phyloP scores from a whole-genome alignment of 2,797 vertebrate genomes.

The Tapirus indicus region DNA sequence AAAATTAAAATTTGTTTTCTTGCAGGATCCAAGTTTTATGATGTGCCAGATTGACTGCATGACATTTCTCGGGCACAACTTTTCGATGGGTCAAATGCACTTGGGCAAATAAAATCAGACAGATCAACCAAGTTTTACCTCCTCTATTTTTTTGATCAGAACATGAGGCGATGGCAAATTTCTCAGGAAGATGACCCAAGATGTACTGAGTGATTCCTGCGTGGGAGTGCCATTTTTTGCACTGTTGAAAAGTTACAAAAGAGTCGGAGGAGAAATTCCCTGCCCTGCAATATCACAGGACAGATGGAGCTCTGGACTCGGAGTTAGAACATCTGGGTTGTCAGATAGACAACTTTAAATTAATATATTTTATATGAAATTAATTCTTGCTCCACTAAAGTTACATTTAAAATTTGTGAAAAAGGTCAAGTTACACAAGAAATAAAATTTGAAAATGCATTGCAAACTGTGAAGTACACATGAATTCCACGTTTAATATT shows the following conservation, averaged over 20 bases:
- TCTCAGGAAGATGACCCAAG: background rate
- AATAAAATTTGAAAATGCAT: background rate
- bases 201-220: background rate
- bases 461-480: background rate
- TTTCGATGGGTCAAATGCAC: background rate
- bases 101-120: constrained; percentile 3
- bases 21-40: background rate
- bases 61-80: background rate
- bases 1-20: background rate
- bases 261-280: background rate
- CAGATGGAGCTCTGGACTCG: background rate
- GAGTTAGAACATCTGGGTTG: background rate
- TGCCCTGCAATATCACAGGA: background rate
- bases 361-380: background rate
- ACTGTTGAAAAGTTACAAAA: background rate
- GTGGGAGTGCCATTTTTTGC: background rate
- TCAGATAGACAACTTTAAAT: background rate
- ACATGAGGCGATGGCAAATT: background rate
- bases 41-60: background rate
- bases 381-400: background rate
- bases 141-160: background rate
- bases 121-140: background rate
- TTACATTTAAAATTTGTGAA: background rate
- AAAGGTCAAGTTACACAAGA: background rate
- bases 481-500: background rate